Conservation (phyloP, 2,888 invertebrate genomes). For the Latrodectus elegans region DNA sequence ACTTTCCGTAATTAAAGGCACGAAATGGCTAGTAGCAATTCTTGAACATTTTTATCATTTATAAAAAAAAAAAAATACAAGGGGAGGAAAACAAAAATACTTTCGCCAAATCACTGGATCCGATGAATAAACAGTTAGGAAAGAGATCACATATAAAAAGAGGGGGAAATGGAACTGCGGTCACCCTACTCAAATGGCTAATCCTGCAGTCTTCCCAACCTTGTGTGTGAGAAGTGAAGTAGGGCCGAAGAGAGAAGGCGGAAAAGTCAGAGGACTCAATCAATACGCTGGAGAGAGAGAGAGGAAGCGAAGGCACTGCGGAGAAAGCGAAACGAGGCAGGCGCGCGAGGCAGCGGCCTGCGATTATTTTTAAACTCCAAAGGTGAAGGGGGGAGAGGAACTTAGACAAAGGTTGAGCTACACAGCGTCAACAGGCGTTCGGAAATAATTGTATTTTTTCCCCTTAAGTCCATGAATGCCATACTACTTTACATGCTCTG, state of each 20-base stretch:
- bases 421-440: conserved; percentile 49
- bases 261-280: conserved; percentile 66
- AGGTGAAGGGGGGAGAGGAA: conserved; percentile 9
- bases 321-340: conserved; percentile 40
- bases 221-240: conserved; percentile 13
- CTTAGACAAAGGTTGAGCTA: conserved; percentile 17
- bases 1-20: too few relatives aligned
- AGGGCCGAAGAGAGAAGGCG: conserved; percentile 30
- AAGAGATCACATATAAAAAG: background rate
- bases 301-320: conserved; percentile 44
- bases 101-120: too few relatives aligned
- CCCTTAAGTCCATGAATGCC: background rate
- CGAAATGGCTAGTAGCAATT: too few relatives aligned
- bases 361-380: conserved; percentile 66
- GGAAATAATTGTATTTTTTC: background rate
- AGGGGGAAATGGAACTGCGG: conserved; percentile 16
- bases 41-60: too few relatives aligned
- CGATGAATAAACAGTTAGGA: background rate
- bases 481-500: conserved; percentile 18
- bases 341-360: conserved; percentile 21
- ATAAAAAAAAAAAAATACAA: background rate
- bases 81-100: background rate
- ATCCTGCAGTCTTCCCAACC: conserved; percentile 38
- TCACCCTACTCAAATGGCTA: conserved; percentile 45
- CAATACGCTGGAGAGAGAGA: conserved; percentile 42